Conservation (phyloP, 2,888 invertebrate species). For the Torymus aiolomorphi region DNA sequence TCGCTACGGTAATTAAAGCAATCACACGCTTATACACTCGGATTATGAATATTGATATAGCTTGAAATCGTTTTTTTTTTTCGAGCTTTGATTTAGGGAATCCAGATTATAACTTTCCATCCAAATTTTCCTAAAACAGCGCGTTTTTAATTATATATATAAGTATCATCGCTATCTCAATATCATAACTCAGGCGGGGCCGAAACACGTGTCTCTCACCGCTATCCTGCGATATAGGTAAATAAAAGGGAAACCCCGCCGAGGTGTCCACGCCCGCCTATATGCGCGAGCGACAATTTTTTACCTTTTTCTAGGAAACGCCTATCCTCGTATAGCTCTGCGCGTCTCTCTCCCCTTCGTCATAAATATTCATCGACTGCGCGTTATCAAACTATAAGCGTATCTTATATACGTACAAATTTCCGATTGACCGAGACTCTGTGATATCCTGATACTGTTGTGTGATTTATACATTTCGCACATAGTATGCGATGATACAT, state of each 20-base stretch:
- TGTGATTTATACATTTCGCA: too few species aligned
- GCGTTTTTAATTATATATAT: conserved; percentile 15
- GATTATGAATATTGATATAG: too few species aligned
- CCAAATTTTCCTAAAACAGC: background rate
- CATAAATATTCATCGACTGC: conserved; percentile 51
- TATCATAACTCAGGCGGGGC: conserved; percentile 37
- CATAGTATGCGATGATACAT: too few species aligned
- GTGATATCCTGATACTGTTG: too few species aligned
- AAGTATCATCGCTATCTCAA: conserved; percentile 32
- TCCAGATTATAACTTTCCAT: background rate
- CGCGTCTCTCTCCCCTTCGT: conserved; percentile 10
- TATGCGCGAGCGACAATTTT: conserved; percentile 9
- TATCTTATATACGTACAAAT: conserved; percentile 26
- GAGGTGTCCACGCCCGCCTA: background rate
- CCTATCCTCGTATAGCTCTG: background rate
- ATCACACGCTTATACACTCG: background rate
- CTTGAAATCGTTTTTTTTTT: background rate
- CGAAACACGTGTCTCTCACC: conserved; percentile 2
- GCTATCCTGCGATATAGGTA: background rate
- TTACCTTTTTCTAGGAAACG: conserved; percentile 43
- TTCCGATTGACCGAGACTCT: conserved; percentile 41
- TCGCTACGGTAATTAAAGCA: background rate
- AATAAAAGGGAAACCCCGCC: conserved; percentile 50
- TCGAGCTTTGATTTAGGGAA: background rate
- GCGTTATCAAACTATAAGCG: conserved; percentile 39